A percentile compares a stretch with the other conserved stretches of the same genome.
These are phyloP conservation scores for Drosophila simulans DNA, from an alignment of 1,140 invertebrate genomes.

Conservation along the genomic window DNA sequence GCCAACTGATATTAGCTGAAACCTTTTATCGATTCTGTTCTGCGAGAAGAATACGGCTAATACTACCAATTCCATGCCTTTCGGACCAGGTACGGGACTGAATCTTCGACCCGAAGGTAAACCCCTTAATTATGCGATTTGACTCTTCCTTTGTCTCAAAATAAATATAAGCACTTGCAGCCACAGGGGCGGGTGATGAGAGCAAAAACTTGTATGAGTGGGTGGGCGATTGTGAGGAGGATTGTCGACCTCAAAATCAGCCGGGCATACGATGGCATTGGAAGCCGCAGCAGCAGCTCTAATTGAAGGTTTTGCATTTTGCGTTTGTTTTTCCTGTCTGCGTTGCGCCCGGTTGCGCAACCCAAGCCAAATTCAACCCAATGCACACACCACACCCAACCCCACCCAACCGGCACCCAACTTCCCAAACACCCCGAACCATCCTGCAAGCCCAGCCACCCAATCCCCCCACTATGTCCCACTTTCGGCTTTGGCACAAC, in stretches of 20 bases:
- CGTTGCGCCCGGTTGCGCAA: conserved; percentile 58
- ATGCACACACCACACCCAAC: background rate
- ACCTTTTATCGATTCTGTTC: background rate
- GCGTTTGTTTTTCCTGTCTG: conserved; percentile 67
- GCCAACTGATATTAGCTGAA: no score
- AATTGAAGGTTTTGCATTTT: conserved; percentile 79
- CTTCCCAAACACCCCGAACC: background rate
- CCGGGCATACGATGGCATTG: conserved; percentile 72
- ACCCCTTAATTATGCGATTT: conserved; percentile 48
- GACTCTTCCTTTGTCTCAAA: conserved; percentile 13
- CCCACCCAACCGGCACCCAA: background rate
- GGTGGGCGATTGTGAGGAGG: conserved; percentile 14
- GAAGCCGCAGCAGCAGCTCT: conserved; percentile 45
- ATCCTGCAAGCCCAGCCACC: background rate
- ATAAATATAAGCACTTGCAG: conserved; percentile 10
- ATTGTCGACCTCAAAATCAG: conserved; percentile 68
- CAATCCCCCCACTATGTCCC: conserved; percentile 1
- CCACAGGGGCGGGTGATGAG: background rate
- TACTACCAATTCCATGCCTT: background rate
- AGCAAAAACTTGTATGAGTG: background rate
- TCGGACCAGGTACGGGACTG: background rate
- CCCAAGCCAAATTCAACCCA: background rate
- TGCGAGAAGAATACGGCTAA: background rate
- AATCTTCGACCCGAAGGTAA: conserved; percentile 1
- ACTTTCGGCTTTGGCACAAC: conserved; percentile 36